phyloP scores from a whole-genome alignment of 2,797 vertebrate genomes.

The Pangasius djambal region DNA sequence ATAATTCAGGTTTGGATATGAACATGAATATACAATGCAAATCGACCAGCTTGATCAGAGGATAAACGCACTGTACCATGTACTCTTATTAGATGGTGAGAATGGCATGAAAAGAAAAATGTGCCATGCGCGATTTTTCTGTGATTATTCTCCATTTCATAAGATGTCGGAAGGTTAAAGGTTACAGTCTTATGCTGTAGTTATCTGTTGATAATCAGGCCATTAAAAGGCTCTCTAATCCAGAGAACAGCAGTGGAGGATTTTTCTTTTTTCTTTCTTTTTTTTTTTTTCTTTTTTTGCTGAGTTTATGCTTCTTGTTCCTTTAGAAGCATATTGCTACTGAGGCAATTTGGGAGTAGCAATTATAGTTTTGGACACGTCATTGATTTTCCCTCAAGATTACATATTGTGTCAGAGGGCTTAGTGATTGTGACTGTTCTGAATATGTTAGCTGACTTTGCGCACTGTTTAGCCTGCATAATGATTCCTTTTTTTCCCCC shows the following conservation, averaged over 20 bases:
- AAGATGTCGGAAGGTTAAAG: conserved; percentile 8
- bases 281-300: conserved; percentile 74
- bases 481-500: conserved; percentile 64
- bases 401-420: conserved; percentile 69
- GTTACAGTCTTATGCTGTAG: background rate
- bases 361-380: conserved; percentile 83
- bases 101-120: background rate
- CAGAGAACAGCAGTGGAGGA: conserved; percentile 16
- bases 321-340: conserved; percentile 77
- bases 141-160: conserved; percentile 19
- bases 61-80: background rate
- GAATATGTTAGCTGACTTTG: conserved; percentile 51
- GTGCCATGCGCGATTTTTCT: background rate
- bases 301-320: conserved; percentile 76
- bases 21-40: background rate
- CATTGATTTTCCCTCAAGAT: conserved; percentile 84
- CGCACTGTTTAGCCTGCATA: conserved; percentile 53
- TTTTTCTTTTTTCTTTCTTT: conserved; percentile 60
- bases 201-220: conserved; percentile 39
- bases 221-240: conserved; percentile 27
- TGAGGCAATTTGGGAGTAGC: conserved; percentile 79
- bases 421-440: conserved; percentile 56
- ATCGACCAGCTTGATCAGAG: conserved; percentile 2
- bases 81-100: background rate
- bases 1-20: background rate